Base-by-base conservation (phyloP, 1,140 invertebrate genomes). In the Apis laboriosa region DNA sequence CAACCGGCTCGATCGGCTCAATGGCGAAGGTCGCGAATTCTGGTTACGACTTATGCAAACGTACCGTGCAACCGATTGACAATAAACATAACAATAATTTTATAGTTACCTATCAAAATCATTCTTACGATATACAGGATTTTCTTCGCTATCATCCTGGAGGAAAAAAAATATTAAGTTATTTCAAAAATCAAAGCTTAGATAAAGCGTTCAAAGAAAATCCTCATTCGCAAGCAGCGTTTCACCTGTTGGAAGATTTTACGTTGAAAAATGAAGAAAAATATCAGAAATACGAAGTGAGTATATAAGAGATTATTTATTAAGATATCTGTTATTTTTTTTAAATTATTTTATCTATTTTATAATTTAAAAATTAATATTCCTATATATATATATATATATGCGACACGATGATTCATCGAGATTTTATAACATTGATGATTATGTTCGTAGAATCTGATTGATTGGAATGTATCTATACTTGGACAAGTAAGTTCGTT, bases 381-480 rank as follows among this genome's bases (percentile, higher is more conserved):
- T 34, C 15, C 2, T 2, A 8, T 9, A 58, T 55, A 55, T 55
- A 15, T n/a, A n/a, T n/a, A n/a, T n/a, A n/a, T n/a, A n/a, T n/a
- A n/a, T n/a, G n/a, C 5, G 34, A 3, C 34, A 4, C 0, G 4
- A 43, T 43, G 34, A 43, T 19, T 66, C 4, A 19, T 4, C 21
- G 17, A 55, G 15, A 56, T 13, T 72, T 56, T 19, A 17, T 2
- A 13, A 53, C 11, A 43, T 43, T 34, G 55, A 73, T 19, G 19
- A 56, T 9, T 58, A 58, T 55, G 34, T 80, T 79, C 64, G 15
- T 92, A 97, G 96, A 94, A 95, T 74, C 93, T 96, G 84, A 94
- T 97, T 28, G 95, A 97, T 89, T 97, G 97, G 96, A 95, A 95
- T 28, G 94, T 95, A 91, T 95, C 96, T 2, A 94, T 97, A 88